Evolutionary conservation across 2,888 invertebrate genomes (phyloP).

Genomic region (Yponomeuta plumbellus): DNA sequence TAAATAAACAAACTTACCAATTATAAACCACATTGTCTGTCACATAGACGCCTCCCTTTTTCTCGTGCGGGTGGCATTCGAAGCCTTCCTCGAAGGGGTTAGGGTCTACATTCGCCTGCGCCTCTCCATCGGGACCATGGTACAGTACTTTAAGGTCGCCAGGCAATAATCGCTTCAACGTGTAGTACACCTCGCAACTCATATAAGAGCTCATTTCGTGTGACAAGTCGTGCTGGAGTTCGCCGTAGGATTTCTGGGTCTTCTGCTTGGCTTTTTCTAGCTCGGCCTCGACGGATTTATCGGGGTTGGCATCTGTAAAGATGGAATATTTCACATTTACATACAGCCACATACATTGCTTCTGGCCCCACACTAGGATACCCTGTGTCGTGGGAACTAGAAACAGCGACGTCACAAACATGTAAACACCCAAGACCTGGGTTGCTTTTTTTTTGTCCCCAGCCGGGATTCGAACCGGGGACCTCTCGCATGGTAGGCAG

Average conservation of each 20-base stretch:
- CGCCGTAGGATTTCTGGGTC: constrained; percentile 50
- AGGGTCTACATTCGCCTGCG: constrained; percentile 66
- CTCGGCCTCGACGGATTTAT: constrained; percentile 57
- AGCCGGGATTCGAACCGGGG: too few relatives aligned
- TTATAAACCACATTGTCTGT: constrained; percentile 89
- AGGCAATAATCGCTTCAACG: constrained; percentile 86
- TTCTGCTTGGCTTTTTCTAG: constrained; percentile 44
- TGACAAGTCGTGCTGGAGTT: constrained; percentile 76
- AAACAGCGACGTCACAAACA: too few relatives aligned
- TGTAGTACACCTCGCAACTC: constrained; percentile 84
- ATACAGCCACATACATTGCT: too few relatives aligned
- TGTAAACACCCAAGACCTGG: too few relatives aligned
- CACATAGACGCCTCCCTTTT: constrained; percentile 89
- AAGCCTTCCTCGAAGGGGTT: constrained; percentile 86
- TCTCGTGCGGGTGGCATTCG: constrained; percentile 75
- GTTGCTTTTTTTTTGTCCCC: too few relatives aligned
- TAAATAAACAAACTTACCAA: constrained; percentile 44
- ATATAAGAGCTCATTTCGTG: constrained; percentile 85
- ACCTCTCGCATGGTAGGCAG: too few relatives aligned
- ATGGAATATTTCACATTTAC: constrained; percentile 9
- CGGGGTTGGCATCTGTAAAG: constrained; percentile 56
- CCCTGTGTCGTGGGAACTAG: too few relatives aligned
- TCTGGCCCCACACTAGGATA: too few relatives aligned
- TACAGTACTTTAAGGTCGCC: constrained; percentile 90
- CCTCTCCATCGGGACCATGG: constrained; percentile 54